These are phyloP conservation scores for Colletes gigas DNA, from an alignment of 1,140 invertebrate species.

Conservation along the genomic window DNA sequence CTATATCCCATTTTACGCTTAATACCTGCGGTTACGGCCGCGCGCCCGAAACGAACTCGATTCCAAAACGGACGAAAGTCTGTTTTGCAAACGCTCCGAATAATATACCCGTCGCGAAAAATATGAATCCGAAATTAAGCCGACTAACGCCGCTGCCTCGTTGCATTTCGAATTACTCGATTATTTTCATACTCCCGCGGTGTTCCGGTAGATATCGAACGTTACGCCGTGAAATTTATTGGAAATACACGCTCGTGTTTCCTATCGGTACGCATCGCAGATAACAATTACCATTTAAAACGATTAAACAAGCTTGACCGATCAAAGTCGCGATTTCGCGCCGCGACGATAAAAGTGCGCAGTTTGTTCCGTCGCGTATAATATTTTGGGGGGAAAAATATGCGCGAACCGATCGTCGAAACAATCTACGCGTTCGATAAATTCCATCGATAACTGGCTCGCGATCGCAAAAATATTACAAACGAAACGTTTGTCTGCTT, in stretches of 20 bases:
- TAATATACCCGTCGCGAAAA: background rate
- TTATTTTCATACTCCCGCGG: background rate
- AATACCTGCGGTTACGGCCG: too few species aligned
- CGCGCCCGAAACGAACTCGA: too few species aligned
- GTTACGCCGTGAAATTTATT: background rate
- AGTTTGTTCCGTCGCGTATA: background rate
- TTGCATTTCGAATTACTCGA: background rate
- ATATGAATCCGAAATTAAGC: background rate
- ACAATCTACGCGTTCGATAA: too few species aligned
- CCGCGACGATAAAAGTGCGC: background rate
- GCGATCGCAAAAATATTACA: too few species aligned
- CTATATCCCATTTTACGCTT: too few species aligned
- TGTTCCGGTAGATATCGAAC: background rate
- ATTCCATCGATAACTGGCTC: too few species aligned
- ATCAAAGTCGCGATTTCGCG: background rate
- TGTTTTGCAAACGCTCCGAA: too few species aligned
- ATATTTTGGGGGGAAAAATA: background rate
- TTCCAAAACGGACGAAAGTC: too few species aligned
- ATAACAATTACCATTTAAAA: background rate
- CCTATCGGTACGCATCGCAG: background rate
- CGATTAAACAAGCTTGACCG: background rate
- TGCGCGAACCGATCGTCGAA: background rate
- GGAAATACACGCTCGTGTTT: background rate
- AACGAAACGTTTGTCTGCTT: too few species aligned
- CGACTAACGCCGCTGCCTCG: background rate